phyloP scores from a whole-genome alignment of 1,140 invertebrate species.

The Calephelis virginiensis region DNA sequence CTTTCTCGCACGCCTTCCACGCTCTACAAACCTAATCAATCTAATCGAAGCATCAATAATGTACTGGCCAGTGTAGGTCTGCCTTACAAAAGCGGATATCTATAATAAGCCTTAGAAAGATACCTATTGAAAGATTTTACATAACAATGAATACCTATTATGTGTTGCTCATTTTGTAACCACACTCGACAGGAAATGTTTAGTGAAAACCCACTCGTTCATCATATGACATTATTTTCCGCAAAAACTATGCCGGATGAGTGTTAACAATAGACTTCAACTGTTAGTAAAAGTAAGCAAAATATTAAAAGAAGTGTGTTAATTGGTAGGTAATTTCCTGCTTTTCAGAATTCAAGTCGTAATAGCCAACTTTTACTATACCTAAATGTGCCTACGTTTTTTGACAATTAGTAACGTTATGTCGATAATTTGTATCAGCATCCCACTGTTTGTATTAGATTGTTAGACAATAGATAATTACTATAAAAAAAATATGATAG shows the following conservation, averaged over 20 bases:
- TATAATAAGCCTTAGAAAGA: background rate
- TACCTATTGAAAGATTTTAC: conserved; percentile 24
- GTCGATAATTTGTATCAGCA: no score
- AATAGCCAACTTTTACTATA: no score
- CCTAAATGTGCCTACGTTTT: no score
- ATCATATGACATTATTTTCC: conserved; percentile 32
- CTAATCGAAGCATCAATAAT: conserved; percentile 46
- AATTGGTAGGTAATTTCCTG: no score
- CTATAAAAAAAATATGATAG: no score
- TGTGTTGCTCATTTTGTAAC: conserved; percentile 49
- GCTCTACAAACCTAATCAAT: conserved; percentile 70
- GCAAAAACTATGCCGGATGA: conserved; percentile 36
- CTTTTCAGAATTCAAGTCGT: no score
- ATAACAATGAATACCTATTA: conserved; percentile 39
- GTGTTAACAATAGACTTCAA: conserved; percentile 27
- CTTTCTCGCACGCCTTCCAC: conserved; percentile 69
- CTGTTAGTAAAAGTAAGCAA: background rate
- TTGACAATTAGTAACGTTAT: no score
- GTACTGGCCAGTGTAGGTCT: background rate
- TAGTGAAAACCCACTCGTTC: conserved; percentile 43
- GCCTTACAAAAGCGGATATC: conserved; percentile 14
- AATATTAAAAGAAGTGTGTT: background rate
- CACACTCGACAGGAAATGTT: conserved; percentile 46
- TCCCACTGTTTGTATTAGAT: no score
- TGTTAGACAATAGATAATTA: no score